These are phyloP conservation scores for Anguilla anguilla DNA, from an alignment of 2,797 vertebrate species.

Conservation along the genomic window DNA sequence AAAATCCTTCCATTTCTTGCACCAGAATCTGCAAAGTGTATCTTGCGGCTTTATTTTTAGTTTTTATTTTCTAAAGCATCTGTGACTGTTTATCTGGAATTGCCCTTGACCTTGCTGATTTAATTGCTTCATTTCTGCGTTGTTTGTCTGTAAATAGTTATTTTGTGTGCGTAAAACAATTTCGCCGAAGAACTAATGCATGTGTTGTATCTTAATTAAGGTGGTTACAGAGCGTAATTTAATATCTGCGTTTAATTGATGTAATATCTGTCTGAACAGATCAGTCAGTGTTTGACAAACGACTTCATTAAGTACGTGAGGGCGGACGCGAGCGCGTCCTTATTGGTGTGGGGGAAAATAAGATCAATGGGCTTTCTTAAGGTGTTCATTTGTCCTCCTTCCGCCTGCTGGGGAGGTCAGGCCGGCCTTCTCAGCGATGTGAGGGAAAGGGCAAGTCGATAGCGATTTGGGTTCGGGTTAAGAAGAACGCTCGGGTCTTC, in stretches of 20 bases:
- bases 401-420: constrained; percentile 62
- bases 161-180: not conserved
- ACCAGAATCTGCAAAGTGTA: too few relatives aligned
- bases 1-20: too few relatives aligned
- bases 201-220: not conserved
- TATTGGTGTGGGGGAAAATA: constrained; percentile 41
- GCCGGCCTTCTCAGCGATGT: constrained; percentile 51
- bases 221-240: not conserved
- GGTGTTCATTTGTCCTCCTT: constrained; percentile 70
- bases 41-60: too few relatives aligned
- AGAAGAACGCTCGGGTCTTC: not conserved
- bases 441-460: constrained; percentile 66
- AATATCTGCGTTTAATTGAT: too few relatives aligned
- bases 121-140: not conserved
- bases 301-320: not conserved
- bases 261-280: not conserved
- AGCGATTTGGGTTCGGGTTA: constrained; percentile 38
- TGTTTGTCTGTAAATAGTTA: not conserved
- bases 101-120: not conserved
- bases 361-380: constrained; percentile 65
- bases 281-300: not conserved
- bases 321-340: not conserved
- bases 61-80: too few relatives aligned
- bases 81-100: too few relatives aligned
- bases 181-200: not conserved